phyloP scores from a whole-genome alignment of 1,140 invertebrate species.

The Tetramorium alpestre region DNA sequence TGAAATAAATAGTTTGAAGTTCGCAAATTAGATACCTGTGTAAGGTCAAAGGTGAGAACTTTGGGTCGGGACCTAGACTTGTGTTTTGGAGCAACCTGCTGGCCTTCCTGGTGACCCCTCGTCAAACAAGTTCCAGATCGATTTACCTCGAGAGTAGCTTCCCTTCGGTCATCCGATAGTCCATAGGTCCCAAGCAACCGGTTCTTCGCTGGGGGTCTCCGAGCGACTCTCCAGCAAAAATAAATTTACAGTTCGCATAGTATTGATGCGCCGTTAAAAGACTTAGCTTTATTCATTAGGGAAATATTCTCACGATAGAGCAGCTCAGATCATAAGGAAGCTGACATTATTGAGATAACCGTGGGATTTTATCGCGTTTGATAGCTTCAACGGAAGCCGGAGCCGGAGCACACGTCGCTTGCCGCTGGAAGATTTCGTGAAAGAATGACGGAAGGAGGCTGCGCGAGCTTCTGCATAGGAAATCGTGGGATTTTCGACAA shows the following conservation, averaged over 20 bases:
- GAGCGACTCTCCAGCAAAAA: conserved; percentile 15
- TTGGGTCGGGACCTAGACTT: conserved; percentile 70
- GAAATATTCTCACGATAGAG: conserved; percentile 73
- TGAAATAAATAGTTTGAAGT: conserved; percentile 9
- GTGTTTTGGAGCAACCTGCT: conserved; percentile 71
- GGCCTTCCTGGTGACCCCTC: conserved; percentile 45
- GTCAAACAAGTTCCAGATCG: conserved; percentile 60
- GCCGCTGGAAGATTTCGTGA: conserved; percentile 5
- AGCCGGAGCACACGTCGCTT: background rate
- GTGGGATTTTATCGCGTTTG: conserved; percentile 32
- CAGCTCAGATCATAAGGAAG: background rate
- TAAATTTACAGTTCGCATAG: conserved; percentile 51
- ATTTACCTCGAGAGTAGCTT: conserved; percentile 25
- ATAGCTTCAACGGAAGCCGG: background rate
- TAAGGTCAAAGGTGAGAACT: conserved; percentile 76
- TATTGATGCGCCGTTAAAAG: background rate
- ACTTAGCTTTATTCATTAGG: conserved; percentile 80
- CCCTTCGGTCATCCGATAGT: background rate
- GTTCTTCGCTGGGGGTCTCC: conserved; percentile 76
- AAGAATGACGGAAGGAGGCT: conserved; percentile 13
- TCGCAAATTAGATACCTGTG: conserved; percentile 64
- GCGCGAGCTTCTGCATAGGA: conserved; percentile 56
- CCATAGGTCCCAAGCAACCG: conserved; percentile 68
- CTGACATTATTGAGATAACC: conserved; percentile 26
- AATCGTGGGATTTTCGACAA: conserved; percentile 60